Percentiles rank a stretch among this genome's conserved stretches.
phyloP scores from a whole-genome alignment of 1,140 invertebrate genomes.

The Tenebrio molitor region DNA sequence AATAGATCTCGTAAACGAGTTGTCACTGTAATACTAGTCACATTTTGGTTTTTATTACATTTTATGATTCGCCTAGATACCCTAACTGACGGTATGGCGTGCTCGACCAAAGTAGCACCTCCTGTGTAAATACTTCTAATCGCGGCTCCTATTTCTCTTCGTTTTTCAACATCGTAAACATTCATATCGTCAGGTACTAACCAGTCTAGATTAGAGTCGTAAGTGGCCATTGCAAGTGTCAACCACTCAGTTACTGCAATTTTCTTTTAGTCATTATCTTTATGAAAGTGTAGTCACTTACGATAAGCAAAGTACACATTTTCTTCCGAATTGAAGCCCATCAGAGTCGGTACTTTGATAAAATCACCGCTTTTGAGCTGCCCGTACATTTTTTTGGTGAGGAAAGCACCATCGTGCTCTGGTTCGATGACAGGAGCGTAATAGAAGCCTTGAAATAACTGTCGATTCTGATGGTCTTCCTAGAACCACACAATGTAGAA shows the following conservation, averaged over 20 bases:
- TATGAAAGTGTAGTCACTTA: neutral
- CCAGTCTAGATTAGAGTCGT: slow-evolving; percentile 16
- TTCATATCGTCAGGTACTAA: slow-evolving; percentile 11
- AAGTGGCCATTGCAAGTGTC: neutral
- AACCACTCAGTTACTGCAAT: neutral
- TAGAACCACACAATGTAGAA: neutral
- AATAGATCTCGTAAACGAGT: slow-evolving; percentile 32
- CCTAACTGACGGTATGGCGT: neutral
- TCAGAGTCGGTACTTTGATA: slow-evolving; percentile 10
- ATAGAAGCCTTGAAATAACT: slow-evolving; percentile 1
- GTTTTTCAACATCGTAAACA: neutral
- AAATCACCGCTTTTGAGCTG: slow-evolving; percentile 1
- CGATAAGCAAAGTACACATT: neutral
- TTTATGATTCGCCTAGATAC: neutral
- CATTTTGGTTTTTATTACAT: neutral
- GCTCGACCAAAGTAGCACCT: neutral
- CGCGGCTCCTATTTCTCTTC: neutral
- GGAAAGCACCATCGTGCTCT: slow-evolving; percentile 8
- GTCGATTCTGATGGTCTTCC: neutral
- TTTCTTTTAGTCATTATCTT: no score
- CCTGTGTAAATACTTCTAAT: slow-evolving; percentile 26
- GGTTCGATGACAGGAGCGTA: slow-evolving; percentile 10
- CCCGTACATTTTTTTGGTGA: slow-evolving; percentile 27
- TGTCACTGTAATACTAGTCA: slow-evolving; percentile 52
- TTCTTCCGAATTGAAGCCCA: slow-evolving; percentile 29